These are phyloP conservation scores for Riptortus pedestris DNA, from an alignment of 1,140 invertebrate species.

Conservation along the genomic window DNA sequence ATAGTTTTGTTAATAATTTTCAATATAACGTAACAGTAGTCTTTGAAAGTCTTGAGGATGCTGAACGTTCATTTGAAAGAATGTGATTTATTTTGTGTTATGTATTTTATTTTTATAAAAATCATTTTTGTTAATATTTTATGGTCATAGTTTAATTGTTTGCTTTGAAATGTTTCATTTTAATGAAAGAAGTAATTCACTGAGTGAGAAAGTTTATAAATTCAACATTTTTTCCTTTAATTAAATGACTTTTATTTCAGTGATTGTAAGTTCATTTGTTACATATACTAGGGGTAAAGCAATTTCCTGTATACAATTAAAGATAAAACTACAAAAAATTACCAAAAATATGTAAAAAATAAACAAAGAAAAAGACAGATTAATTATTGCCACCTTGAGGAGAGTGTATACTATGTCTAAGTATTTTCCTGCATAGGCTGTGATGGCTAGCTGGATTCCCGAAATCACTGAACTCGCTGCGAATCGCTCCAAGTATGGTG, in stretches of 20 bases:
- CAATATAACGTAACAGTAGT: too few species aligned
- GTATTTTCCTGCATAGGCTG: slow-evolving; percentile 51
- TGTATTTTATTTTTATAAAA: not conserved
- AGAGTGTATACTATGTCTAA: slow-evolving; percentile 22
- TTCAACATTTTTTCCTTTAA: not conserved
- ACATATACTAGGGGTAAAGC: too few species aligned
- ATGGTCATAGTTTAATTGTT: not conserved
- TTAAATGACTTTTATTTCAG: not conserved
- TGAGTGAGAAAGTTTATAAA: not conserved
- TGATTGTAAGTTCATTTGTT: slow-evolving; percentile 4
- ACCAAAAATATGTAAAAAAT: not conserved
- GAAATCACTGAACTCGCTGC: slow-evolving; percentile 97
- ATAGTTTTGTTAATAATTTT: not conserved
- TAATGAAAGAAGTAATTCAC: too few species aligned
- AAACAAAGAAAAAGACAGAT: not conserved
- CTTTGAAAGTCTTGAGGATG: slow-evolving; percentile 15
- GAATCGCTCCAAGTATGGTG: slow-evolving; percentile 94
- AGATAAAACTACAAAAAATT: slow-evolving; percentile 6
- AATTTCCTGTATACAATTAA: too few species aligned
- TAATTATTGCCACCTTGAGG: not conserved
- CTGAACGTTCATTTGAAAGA: not conserved
- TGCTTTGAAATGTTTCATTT: not conserved
- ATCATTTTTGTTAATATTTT: not conserved
- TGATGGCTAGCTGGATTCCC: slow-evolving; percentile 98
- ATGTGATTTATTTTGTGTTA: not conserved